These are phyloP conservation scores for Panthera uncia DNA, from an alignment of 2,113 vertebrate genomes.

Conservation along the genomic window DNA sequence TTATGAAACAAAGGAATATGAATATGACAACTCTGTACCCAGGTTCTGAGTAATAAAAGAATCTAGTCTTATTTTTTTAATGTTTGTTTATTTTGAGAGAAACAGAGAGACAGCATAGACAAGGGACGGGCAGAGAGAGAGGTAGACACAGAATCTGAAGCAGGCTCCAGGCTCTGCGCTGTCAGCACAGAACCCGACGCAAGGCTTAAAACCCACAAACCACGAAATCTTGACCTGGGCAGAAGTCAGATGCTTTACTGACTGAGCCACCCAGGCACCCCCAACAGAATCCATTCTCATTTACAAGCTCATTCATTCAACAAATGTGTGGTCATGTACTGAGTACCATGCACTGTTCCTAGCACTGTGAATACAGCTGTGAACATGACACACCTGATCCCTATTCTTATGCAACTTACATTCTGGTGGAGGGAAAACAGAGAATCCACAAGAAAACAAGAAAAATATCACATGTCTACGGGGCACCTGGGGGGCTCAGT, in stretches of 20 bases:
- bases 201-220: too few species aligned
- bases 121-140: too few species aligned
- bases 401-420: background rate
- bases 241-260: too few species aligned
- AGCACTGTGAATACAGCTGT: background rate
- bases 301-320: slow-evolving; percentile 43
- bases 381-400: background rate
- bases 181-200: too few species aligned
- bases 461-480: background rate
- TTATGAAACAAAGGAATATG: slow-evolving; percentile 43
- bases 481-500: too few species aligned
- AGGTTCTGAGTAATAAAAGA: slow-evolving; percentile 45
- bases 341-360: background rate
- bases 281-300: slow-evolving; percentile 42
- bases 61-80: background rate
- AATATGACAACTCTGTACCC: slow-evolving; percentile 2
- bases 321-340: slow-evolving; percentile 27
- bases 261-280: too few species aligned
- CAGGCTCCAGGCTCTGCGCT: too few species aligned
- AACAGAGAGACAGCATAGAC: too few species aligned
- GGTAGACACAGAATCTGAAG: too few species aligned
- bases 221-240: too few species aligned
- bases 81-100: too few species aligned
- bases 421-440: background rate
- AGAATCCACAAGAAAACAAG: slow-evolving; percentile 15